A percentile compares a stretch with the other conserved stretches of the same genome.
Evolutionary conservation across 2,888 invertebrate genomes (phyloP).

Genomic region (Smittia sp.): DNA sequence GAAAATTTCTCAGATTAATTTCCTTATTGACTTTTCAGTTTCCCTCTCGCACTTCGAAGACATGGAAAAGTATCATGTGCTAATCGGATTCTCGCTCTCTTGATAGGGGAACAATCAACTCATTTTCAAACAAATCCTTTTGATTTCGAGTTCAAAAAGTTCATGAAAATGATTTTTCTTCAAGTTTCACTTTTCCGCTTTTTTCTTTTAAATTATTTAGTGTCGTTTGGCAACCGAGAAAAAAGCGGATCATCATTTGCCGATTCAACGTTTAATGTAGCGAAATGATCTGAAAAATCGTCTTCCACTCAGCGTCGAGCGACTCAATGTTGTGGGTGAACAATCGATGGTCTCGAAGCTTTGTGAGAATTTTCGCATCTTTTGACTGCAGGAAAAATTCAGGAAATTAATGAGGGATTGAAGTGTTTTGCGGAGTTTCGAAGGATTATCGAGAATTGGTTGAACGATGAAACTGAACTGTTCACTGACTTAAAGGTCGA

Average conservation of each 20-base stretch:
- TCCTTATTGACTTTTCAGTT: constrained; percentile 37
- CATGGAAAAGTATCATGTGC: constrained; percentile 28
- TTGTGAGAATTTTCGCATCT: constrained; percentile 24
- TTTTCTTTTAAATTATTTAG: constrained; percentile 38
- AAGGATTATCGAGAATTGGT: neutral
- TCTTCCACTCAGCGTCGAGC: neutral
- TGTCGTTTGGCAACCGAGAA: constrained; percentile 22
- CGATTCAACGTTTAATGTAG: constrained; percentile 33
- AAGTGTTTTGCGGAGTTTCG: constrained; percentile 4
- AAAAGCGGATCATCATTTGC: neutral
- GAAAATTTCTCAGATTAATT: constrained; percentile 31
- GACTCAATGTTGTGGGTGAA: constrained; percentile 29
- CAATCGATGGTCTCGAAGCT: neutral
- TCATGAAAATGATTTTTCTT: constrained; percentile 13
- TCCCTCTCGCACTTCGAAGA: neutral
- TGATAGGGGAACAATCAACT: constrained; percentile 23
- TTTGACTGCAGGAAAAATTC: constrained; percentile 25
- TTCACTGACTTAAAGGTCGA: neutral
- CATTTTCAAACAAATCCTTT: constrained; percentile 3
- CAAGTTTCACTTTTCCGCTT: constrained; percentile 17
- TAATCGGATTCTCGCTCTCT: constrained; percentile 31
- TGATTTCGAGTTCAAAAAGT: constrained; percentile 1
- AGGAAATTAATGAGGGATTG: constrained; percentile 16
- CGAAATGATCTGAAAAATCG: constrained; percentile 34
- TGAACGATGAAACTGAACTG: neutral